Evolutionary conservation across 2,113 vertebrate genomes (phyloP).

Genomic region (Rhegmatorhina hoffmannsi): DNA sequence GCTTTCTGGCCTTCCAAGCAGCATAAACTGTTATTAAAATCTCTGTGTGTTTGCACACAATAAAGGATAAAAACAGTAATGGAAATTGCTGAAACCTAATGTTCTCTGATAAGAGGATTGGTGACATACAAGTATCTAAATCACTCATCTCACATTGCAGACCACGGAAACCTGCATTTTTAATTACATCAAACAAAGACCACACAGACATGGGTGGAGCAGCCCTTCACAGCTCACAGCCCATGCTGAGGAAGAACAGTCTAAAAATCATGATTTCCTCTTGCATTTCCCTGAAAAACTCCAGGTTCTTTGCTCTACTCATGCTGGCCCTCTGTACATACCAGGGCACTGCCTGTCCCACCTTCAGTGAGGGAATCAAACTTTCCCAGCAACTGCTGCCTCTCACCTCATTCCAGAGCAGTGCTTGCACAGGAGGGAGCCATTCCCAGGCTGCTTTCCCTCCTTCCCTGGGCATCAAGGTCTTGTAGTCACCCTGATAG

Average conservation of each 20-base stretch:
- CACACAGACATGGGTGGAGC: accelerated
- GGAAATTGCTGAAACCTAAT: conserved; percentile 43
- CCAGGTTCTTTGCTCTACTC: background rate
- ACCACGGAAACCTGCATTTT: background rate
- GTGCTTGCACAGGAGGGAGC: background rate
- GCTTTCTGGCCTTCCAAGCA: background rate
- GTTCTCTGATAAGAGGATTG: conserved; percentile 43
- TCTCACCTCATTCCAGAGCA: accelerated
- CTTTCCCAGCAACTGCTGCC: background rate
- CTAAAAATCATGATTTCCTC: background rate
- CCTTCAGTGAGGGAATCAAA: background rate
- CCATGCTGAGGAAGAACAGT: background rate
- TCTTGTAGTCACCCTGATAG: background rate
- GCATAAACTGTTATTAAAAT: conserved; percentile 26
- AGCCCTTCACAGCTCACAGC: background rate
- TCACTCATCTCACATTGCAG: background rate
- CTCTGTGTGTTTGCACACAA: conserved; percentile 33
- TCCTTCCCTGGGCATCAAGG: background rate
- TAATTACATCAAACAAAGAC: background rate
- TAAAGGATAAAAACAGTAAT: conserved; percentile 63
- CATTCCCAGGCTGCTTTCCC: background rate
- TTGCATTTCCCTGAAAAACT: background rate
- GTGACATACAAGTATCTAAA: conserved; percentile 3
- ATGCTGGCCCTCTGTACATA: accelerated
- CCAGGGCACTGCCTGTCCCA: accelerated